Conservation (phyloP, 64 coral and sea anemone species). For the Stylophora pistillata region DNA sequence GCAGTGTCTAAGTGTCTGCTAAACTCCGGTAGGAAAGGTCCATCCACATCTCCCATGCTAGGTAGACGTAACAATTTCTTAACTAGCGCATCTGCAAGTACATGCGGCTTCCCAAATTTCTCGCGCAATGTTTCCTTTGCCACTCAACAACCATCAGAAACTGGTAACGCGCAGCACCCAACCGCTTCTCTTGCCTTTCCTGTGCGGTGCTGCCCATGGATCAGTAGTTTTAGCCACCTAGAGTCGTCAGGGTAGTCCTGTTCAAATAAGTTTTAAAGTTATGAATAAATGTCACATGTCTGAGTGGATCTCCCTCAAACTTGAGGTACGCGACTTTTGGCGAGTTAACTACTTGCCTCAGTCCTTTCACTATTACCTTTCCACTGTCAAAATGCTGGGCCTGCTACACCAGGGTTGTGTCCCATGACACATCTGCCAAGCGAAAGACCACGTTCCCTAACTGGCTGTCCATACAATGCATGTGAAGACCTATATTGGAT, state of each 20-base stretch:
- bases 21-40: conserved; percentile 45
- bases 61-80: conserved; percentile 38
- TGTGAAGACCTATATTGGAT: no score
- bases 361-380: background rate
- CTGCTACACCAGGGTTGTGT: no score
- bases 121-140: conserved; percentile 62
- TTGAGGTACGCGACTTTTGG: background rate
- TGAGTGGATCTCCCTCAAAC: conserved; percentile 4
- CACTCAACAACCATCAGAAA: conserved; percentile 32
- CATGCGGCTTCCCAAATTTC: conserved; percentile 65
- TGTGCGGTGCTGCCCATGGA: conserved; percentile 9
- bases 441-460: no score
- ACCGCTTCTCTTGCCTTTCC: conserved; percentile 2
- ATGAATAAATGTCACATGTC: conserved; percentile 3
- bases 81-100: conserved; percentile 45
- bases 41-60: conserved; percentile 22
- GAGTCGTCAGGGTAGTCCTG: conserved; percentile 6
- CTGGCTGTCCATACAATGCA: no score
- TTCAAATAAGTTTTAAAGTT: conserved; percentile 29
- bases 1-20: conserved; percentile 22
- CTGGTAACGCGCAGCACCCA: conserved; percentile 40
- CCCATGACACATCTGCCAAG: no score
- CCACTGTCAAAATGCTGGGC: no score
- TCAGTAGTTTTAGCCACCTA: background rate
- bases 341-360: background rate